Conservation (phyloP, 2,888 invertebrate species). For the Calameuta idolon region DNA sequence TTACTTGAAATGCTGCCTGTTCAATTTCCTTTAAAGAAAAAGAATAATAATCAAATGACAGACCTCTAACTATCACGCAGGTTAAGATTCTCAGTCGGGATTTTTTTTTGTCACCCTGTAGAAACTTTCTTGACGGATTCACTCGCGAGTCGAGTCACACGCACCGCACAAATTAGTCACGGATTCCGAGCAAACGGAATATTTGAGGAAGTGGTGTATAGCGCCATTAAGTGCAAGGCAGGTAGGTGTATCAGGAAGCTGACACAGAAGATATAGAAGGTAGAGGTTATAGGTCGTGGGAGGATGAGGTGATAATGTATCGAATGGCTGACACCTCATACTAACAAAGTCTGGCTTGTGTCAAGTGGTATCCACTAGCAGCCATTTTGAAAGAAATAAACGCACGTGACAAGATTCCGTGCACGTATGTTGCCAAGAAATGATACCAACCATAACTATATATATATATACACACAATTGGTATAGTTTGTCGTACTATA, state of each 20-base stretch:
- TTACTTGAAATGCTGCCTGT: constrained; percentile 6
- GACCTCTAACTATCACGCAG: too few relatives aligned
- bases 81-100: too few relatives aligned
- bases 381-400: too few relatives aligned
- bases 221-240: constrained; percentile 9
- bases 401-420: too few relatives aligned
- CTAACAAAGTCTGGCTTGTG: constrained; percentile 29
- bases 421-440: too few relatives aligned
- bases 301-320: constrained; percentile 40
- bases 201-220: constrained; percentile 29
- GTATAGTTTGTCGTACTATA: too few relatives aligned
- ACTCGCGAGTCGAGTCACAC: constrained; percentile 39
- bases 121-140: background rate
- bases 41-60: too few relatives aligned
- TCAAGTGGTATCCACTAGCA: constrained; percentile 28
- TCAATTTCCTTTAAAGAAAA: too few relatives aligned
- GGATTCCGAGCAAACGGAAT: constrained; percentile 47
- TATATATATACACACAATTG: too few relatives aligned
- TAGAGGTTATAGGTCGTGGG: constrained; percentile 14
- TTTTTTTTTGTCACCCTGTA: too few relatives aligned
- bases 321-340: constrained; percentile 41
- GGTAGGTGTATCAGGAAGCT: constrained; percentile 10
- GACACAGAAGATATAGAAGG: constrained; percentile 17
- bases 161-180: constrained; percentile 40
- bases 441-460: too few relatives aligned